phyloP scores from a whole-genome alignment of 1,140 invertebrate genomes.

The Rhynchophorus ferrugineus region DNA sequence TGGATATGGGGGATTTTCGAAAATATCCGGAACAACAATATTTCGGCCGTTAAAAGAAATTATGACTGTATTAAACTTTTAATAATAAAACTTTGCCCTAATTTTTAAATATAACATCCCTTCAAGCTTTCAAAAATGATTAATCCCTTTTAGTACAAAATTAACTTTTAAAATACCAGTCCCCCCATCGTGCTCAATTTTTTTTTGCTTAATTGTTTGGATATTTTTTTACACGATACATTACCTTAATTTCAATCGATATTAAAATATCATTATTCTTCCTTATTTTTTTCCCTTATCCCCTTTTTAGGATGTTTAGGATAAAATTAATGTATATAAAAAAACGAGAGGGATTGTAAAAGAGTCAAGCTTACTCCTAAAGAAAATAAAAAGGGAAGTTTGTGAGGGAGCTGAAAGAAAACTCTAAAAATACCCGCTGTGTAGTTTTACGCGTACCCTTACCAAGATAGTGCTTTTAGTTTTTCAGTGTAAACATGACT shows the following conservation, averaged over 20 bases:
- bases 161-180: constrained; percentile 8
- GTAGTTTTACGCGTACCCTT: neutral
- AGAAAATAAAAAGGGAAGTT: neutral
- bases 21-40: neutral
- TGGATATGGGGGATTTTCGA: too few species aligned
- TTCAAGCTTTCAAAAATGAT: constrained; percentile 7
- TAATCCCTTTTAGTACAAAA: constrained; percentile 9
- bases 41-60: neutral
- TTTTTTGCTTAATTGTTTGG: neutral
- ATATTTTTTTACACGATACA: neutral
- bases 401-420: neutral
- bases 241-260: neutral
- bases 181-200: too few species aligned
- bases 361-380: too few species aligned
- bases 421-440: neutral
- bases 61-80: constrained; percentile 4
- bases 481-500: neutral
- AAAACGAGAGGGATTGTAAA: too few species aligned
- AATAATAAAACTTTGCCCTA: constrained; percentile 10
- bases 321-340: too few species aligned
- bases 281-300: too few species aligned
- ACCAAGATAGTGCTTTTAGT: neutral
- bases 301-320: too few species aligned
- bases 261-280: too few species aligned
- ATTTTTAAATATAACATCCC: constrained; percentile 11